Percentiles rank a stretch among this genome's conserved stretches.
Evolutionary conservation across 2,888 invertebrate genomes (phyloP).

Genomic region (Pristionchus japonicus): DNA sequence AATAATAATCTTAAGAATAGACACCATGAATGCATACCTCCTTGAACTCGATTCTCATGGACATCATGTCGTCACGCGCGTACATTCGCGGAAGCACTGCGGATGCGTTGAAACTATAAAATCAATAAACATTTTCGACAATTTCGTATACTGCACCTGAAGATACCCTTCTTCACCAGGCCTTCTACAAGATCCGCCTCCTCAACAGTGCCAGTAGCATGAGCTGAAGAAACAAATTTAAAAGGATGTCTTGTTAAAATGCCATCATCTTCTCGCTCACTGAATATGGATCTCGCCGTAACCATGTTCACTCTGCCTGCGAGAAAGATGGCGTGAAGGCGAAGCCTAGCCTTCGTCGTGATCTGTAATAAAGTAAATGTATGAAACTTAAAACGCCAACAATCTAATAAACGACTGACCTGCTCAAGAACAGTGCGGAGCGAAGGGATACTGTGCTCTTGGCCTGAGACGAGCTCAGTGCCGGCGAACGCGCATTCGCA

Average conservation of each 20-base stretch:
- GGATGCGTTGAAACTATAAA: conserved; percentile 1
- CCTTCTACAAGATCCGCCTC: conserved; percentile 31
- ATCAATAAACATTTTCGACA: not conserved
- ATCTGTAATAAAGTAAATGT: not conserved
- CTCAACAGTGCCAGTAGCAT: not conserved
- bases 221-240: not conserved
- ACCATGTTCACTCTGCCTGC: conserved; percentile 27
- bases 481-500: conserved; percentile 42
- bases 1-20: not conserved
- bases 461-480: not conserved
- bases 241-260: not conserved
- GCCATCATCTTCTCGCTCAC: not conserved
- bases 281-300: conserved; percentile 18
- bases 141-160: not conserved
- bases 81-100: conserved; percentile 12
- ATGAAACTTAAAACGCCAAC: not conserved
- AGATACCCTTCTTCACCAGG: conserved; percentile 21
- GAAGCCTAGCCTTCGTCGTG: not conserved
- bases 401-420: too few species aligned
- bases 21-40: not conserved
- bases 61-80: conserved; percentile 2
- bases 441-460: not conserved
- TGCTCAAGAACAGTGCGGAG: conserved; percentile 6
- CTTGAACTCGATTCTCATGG: not conserved
- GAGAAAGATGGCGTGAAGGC: not conserved